Conservation (phyloP, 2,797 vertebrate species). For the Manis pentadactyla region DNA sequence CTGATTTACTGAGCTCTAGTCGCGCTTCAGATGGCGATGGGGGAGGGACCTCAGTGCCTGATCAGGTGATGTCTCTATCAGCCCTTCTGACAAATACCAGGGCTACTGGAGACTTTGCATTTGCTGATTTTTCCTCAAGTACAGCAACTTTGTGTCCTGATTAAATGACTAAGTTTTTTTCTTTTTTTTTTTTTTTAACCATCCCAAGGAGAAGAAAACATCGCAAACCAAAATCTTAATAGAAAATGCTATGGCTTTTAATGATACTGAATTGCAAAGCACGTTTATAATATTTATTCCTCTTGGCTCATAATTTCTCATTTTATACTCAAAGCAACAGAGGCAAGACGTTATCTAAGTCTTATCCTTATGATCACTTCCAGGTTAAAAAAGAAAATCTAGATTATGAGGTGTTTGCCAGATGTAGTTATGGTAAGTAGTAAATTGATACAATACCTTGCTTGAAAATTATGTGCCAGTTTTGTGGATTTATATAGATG, state of each 20-base stretch:
- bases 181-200: not conserved
- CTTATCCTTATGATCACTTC: not conserved
- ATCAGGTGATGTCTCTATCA: constrained; percentile 53
- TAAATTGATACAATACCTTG: not conserved
- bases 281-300: not conserved
- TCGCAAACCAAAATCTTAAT: not conserved
- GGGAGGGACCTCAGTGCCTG: not conserved
- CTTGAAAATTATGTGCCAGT: not conserved
- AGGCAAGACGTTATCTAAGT: not conserved
- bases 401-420: not conserved
- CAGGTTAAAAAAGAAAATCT: not conserved
- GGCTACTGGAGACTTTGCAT: constrained; percentile 50
- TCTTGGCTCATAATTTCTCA: not conserved
- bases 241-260: not conserved
- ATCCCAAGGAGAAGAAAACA: not conserved
- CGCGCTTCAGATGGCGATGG: constrained; percentile 58
- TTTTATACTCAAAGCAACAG: not conserved
- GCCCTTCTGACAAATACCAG: constrained; percentile 57
- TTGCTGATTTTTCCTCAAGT: constrained; percentile 31
- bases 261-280: not conserved
- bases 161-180: not conserved
- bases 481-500: not conserved
- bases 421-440: not conserved
- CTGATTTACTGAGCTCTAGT: constrained; percentile 54
- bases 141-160: not conserved